phyloP scores from a whole-genome alignment of 2,797 vertebrate genomes.

The Lepus townsendii region DNA sequence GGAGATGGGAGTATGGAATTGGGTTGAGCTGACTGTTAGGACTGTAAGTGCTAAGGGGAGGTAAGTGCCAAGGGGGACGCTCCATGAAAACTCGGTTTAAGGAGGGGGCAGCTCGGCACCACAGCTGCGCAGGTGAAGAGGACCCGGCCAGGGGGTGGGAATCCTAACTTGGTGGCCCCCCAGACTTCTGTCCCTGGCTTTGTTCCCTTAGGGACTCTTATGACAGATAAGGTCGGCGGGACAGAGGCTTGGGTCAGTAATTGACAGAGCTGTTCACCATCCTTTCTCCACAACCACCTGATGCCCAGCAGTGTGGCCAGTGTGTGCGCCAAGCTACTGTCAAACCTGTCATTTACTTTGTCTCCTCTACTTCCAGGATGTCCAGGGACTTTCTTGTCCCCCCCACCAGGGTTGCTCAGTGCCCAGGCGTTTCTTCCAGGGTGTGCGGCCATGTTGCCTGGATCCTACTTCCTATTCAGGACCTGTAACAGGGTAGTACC shows the following conservation, averaged over 20 bases:
- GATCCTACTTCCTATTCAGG: neutral
- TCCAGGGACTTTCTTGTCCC: neutral
- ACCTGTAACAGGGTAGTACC: neutral
- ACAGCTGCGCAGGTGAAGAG: conserved; percentile 55
- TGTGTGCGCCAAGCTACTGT: neutral
- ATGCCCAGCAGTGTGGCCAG: neutral
- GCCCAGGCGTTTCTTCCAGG: neutral
- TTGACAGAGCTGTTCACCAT: conserved; percentile 18
- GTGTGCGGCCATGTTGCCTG: neutral
- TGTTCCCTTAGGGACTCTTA: conserved; percentile 58
- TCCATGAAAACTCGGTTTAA: neutral
- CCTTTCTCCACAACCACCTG: neutral
- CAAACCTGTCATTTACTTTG: neutral
- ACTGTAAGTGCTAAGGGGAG: neutral
- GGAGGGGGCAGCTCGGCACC: neutral
- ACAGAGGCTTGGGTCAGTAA: conserved; percentile 40
- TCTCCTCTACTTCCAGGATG: neutral
- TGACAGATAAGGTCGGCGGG: conserved; percentile 31
- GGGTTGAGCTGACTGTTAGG: neutral
- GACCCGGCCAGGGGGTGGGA: neutral
- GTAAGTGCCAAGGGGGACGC: neutral
- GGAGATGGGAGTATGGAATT: neutral
- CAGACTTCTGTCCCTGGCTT: neutral
- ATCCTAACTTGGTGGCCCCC: conserved; percentile 42
- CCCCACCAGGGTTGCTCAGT: neutral